Conservation (phyloP, 2,113 vertebrate genomes). For the Cebus imitator region DNA sequence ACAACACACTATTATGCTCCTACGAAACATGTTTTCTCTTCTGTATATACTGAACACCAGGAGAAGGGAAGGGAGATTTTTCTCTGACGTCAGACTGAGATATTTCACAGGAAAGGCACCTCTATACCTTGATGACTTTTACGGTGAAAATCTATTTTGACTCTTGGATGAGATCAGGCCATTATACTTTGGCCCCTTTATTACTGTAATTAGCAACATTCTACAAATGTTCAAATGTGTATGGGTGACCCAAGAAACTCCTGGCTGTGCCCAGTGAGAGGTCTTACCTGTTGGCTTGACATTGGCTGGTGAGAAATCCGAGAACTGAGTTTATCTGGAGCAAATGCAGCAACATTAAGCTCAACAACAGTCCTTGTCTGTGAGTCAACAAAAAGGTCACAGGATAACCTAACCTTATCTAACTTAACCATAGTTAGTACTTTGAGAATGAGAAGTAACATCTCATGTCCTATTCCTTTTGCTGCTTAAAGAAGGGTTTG, state of each 20-base stretch:
- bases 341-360: constrained; percentile 30
- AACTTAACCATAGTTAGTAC: background rate
- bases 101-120: background rate
- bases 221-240: background rate
- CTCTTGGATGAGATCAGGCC: background rate
- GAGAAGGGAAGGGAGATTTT: background rate
- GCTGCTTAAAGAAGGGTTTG: background rate
- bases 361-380: background rate
- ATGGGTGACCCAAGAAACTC: background rate
- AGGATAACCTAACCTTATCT: constrained; percentile 38
- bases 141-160: background rate
- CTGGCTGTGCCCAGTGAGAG: background rate
- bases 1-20: rapidly evolving
- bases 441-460: background rate
- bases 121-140: background rate
- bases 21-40: background rate
- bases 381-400: constrained; percentile 32
- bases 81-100: background rate
- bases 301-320: background rate
- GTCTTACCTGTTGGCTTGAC: background rate
- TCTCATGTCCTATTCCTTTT: background rate
- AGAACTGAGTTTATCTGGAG: background rate
- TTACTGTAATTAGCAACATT: background rate
- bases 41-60: background rate
- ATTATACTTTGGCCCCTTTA: background rate